These are phyloP conservation scores for Monopterus albus DNA, from an alignment of 2,113 vertebrate genomes.

Conservation along the genomic window DNA sequence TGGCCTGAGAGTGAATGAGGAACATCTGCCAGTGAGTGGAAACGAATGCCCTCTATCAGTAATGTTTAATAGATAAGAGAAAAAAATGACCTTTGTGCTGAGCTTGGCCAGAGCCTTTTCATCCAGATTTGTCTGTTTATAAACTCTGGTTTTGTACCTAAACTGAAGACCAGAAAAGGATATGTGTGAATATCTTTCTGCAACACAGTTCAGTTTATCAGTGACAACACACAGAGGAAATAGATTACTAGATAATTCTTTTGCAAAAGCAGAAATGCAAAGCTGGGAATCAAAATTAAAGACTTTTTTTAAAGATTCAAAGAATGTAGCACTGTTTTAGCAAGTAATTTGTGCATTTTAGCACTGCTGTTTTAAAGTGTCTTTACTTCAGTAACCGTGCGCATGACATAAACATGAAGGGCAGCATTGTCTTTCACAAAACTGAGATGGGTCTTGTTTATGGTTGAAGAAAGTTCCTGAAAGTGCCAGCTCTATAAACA, in stretches of 20 bases:
- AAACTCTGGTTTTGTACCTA: slow-evolving; percentile 97
- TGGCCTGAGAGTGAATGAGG: slow-evolving; percentile 81
- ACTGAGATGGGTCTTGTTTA: neutral
- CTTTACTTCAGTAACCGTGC: too few relatives aligned
- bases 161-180: slow-evolving; percentile 83
- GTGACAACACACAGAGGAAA: slow-evolving; percentile 6
- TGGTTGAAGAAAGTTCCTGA: neutral
- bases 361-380: slow-evolving; percentile 12
- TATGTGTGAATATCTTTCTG: slow-evolving; percentile 23
- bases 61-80: neutral
- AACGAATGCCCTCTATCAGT: neutral
- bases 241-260: too few relatives aligned
- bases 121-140: slow-evolving; percentile 94
- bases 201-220: slow-evolving; percentile 13
- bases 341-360: slow-evolving; percentile 1
- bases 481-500: neutral
- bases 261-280: too few relatives aligned
- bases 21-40: neutral
- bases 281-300: neutral
- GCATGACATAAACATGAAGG: too few relatives aligned
- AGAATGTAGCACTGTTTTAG: neutral
- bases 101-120: slow-evolving; percentile 96
- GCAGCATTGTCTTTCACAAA: too few relatives aligned
- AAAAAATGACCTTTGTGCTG: slow-evolving; percentile 91
- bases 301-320: too few relatives aligned